Base-by-base conservation (phyloP, 2,113 vertebrate species). In the Pyrgilauda ruficollis region DNA sequence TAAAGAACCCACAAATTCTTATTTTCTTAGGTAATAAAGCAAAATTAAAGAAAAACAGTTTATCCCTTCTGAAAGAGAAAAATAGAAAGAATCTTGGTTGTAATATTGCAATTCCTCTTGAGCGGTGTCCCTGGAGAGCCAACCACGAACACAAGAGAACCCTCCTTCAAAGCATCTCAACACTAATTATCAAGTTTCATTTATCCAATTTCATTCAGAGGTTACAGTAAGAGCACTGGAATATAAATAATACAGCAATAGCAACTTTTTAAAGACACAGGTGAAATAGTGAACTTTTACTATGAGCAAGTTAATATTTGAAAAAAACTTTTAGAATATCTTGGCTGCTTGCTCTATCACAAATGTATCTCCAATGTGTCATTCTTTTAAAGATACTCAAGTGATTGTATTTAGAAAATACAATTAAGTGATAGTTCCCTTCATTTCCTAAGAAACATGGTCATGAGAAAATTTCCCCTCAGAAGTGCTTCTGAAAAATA, bases 361-460 rank as follows among this genome's bases (percentile, higher is more conserved):
- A 56, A 47, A 63, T 23, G 0, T 50, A 75, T 73, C 43, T 62
- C 11, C 15, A 55, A 12, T 13, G 8, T 28, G 7, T 31, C 7
- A 66, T 55, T 63, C 21, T 73, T 74, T 66, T 44, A 78, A 41
- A 43, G 4, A 37, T 33, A 55, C 18, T 46, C 47, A 62, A 73
- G 15, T 46, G 49, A 46, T 5, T 37, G 3, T 11, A 28, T 20
- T 53, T 66, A 72, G 18, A 82, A 84, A 87, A 49, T 3, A 31
- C 6, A 69, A 37, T 11, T 22, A 24, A 37, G 44, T 77, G 9
- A 28, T 18, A n/a, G 24, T 47, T 73, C 13, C 14, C 13, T 64
- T 50, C 0, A 0, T 41, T 86, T 83, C 41, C n/a, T 43, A n/a
- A 20, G 20, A 69, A 70, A 83, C 2, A 26, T 1, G 7, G 5